A percentile compares a stretch with the other conserved stretches of the same genome.
Conservation (phyloP, 2,797 vertebrate species). For the Galaxias olidus region DNA sequence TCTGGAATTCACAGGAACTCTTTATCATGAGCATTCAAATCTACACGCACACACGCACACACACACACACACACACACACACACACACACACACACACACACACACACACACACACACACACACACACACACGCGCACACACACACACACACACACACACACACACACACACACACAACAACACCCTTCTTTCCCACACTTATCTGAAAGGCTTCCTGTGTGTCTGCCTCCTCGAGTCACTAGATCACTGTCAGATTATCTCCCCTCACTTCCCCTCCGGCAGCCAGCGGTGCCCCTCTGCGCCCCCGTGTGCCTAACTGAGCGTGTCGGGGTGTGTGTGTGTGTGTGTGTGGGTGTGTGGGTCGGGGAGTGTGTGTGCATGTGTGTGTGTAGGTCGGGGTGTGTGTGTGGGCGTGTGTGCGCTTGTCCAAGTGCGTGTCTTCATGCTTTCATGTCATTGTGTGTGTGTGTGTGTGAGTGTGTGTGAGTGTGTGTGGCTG, state of each 20-base stretch:
- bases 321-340: conserved; percentile 13
- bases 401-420: not conserved
- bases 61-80: not conserved
- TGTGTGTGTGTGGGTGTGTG: conserved; percentile 3
- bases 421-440: conserved; percentile 10
- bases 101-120: not conserved
- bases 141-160: conserved; percentile 23
- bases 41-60: not conserved
- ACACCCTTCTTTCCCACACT: conserved; percentile 16
- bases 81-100: not conserved
- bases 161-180: conserved; percentile 22
- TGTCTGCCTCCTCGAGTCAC: conserved; percentile 63
- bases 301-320: conserved; percentile 52
- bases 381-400: not conserved
- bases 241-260: conserved; percentile 79
- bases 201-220: conserved; percentile 44
- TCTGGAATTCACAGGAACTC: no score
- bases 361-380: not conserved
- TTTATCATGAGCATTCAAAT: not conserved
- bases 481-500: conserved; percentile 22
- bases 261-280: conserved; percentile 60
- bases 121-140: not conserved
- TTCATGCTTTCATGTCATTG: not conserved
- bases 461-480: conserved; percentile 25
- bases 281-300: conserved; percentile 55